These are phyloP conservation scores for Zygogramma bicolorata DNA, from an alignment of 2,888 invertebrate genomes.

Conservation along the genomic window DNA sequence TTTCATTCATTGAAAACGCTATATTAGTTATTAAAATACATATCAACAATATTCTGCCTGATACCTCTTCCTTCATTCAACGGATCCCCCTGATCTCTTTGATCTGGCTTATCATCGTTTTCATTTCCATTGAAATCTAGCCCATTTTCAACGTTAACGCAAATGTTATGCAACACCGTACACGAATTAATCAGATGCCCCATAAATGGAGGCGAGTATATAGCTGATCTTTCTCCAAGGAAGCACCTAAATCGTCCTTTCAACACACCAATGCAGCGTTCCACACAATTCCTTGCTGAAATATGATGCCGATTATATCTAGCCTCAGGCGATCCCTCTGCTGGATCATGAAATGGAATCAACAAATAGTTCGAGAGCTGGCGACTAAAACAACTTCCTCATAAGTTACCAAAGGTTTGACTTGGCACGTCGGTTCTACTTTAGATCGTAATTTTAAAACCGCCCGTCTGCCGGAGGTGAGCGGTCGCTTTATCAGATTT, in stretches of 20 bases:
- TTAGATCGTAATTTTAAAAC: too few species aligned
- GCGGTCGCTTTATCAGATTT: too few species aligned
- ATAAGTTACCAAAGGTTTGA: too few species aligned
- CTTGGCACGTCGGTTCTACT: too few species aligned
- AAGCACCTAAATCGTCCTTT: constrained; percentile 7
- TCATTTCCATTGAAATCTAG: background rate
- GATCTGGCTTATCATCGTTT: background rate
- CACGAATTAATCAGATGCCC: background rate
- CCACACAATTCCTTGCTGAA: background rate
- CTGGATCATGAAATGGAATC: constrained; percentile 26
- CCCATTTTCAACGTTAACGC: background rate
- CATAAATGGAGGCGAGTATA: background rate
- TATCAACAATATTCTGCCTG: background rate
- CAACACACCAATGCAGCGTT: too few species aligned
- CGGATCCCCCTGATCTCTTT: background rate
- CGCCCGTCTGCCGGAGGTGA: too few species aligned
- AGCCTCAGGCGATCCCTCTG: constrained; percentile 21
- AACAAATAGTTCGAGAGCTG: too few species aligned
- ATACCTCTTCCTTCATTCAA: background rate
- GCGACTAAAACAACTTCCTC: too few species aligned
- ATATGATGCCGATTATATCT: background rate
- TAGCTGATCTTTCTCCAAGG: background rate
- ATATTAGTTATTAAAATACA: background rate
- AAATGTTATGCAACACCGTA: background rate
- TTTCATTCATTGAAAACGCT: background rate